These are phyloP conservation scores for Ctenosaura bakeri DNA, from an alignment of 2,797 vertebrate species.

Conservation along the genomic window DNA sequence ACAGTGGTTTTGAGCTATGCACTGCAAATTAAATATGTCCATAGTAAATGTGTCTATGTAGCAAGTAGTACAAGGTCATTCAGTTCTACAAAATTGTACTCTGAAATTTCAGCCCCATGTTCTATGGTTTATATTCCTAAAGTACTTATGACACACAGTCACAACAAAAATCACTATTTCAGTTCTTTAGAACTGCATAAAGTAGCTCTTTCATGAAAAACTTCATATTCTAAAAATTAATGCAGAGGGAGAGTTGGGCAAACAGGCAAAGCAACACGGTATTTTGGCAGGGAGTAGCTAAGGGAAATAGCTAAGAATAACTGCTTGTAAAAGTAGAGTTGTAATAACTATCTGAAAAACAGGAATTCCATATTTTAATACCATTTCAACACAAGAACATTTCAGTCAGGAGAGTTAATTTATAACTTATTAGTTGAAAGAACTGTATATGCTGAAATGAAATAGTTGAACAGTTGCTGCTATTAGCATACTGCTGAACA, in stretches of 20 bases:
- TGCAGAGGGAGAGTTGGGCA: constrained; percentile 30
- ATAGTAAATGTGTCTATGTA: constrained; percentile 67
- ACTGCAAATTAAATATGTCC: constrained; percentile 69
- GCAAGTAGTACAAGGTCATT: constrained; percentile 33
- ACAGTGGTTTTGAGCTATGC: constrained; percentile 82
- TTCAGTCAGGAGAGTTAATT: constrained; percentile 61
- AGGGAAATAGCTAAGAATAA: background rate
- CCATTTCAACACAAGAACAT: constrained; percentile 33
- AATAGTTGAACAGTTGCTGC: constrained; percentile 21
- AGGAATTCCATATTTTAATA: constrained; percentile 26
- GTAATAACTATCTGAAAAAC: background rate
- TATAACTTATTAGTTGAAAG: constrained; percentile 34
- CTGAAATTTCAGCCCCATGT: constrained; percentile 45
- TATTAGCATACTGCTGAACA: constrained; percentile 33
- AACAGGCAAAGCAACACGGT: background rate
- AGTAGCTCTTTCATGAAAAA: background rate
- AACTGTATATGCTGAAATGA: constrained; percentile 49
- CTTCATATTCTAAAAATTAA: constrained; percentile 28
- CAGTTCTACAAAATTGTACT: constrained; percentile 32
- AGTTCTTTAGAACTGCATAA: constrained; percentile 10
- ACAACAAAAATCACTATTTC: constrained; percentile 35
- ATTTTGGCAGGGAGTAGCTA: rapidly evolving
- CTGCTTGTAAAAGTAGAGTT: constrained; percentile 2
- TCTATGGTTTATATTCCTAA: constrained; percentile 40
- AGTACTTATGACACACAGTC: background rate